Evolutionary conservation across 2,113 vertebrate genomes (phyloP).

Genomic region (Coregonus clupeaformis): DNA sequence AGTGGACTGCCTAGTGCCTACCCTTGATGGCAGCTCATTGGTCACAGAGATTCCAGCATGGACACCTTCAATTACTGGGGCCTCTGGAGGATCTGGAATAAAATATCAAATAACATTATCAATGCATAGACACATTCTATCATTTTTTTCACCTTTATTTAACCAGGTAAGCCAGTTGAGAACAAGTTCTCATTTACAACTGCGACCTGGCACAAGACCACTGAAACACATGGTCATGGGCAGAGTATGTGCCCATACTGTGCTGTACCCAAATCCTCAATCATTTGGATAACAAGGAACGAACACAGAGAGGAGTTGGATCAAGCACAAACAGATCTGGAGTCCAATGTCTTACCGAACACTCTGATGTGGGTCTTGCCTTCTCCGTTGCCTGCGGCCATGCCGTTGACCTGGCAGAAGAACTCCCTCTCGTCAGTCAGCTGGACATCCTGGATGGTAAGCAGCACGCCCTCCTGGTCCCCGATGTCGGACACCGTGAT

Average conservation of each 20-base stretch:
- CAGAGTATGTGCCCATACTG: background rate
- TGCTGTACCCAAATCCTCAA: no score
- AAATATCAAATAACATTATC: background rate
- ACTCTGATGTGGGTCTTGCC: slow-evolving; percentile 74
- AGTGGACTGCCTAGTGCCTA: slow-evolving; percentile 23
- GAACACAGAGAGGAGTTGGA: no score
- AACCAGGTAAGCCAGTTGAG: no score
- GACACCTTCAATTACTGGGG: slow-evolving; percentile 73
- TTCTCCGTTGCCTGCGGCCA: slow-evolving; percentile 63
- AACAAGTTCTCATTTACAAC: no score
- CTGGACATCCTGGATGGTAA: slow-evolving; percentile 69
- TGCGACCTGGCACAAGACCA: no score
- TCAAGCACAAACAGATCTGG: no score
- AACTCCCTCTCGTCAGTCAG: slow-evolving; percentile 79
- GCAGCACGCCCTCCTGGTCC: slow-evolving; percentile 42
- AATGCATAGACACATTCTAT: background rate
- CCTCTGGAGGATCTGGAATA: slow-evolving; percentile 77
- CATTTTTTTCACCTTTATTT: no score
- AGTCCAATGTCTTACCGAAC: slow-evolving; percentile 76
- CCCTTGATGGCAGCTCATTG: slow-evolving; percentile 59
- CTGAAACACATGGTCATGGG: background rate
- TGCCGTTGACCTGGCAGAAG: slow-evolving; percentile 78
- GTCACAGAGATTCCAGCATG: slow-evolving; percentile 70
- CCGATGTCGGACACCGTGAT: slow-evolving; percentile 57
- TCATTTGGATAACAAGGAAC: no score